These are phyloP conservation scores for Cremastobaeus sp. DNA, from an alignment of 2,888 invertebrate genomes.

Conservation along the genomic window DNA sequence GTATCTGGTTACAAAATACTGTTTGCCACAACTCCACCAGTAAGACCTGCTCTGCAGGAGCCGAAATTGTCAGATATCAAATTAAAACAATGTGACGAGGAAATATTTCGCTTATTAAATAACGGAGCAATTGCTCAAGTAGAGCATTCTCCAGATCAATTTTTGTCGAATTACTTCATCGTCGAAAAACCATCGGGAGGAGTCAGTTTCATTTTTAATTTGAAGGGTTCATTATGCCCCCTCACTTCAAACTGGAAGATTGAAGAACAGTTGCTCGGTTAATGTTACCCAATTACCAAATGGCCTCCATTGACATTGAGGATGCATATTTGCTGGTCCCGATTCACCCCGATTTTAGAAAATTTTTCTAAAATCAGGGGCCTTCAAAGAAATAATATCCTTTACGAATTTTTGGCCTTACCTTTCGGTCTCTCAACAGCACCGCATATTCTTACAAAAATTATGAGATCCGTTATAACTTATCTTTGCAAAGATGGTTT, in stretches of 20 bases:
- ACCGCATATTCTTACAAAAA: not conserved
- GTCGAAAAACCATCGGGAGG: conserved; percentile 12
- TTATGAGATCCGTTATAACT: no score
- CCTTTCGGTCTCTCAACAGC: conserved; percentile 7
- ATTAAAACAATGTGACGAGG: not conserved
- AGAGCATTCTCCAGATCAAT: not conserved
- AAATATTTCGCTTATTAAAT: not conserved
- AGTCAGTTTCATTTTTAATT: conserved; percentile 22
- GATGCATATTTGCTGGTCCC: no score
- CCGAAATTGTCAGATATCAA: not conserved
- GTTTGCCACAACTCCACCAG: not conserved
- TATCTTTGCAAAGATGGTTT: no score
- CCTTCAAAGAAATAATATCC: conserved; percentile 3
- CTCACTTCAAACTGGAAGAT: conserved; percentile 42
- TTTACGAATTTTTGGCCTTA: conserved; percentile 4
- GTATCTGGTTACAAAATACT: not conserved
- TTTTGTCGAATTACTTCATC: conserved; percentile 21
- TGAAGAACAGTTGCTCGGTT: no score
- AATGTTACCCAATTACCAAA: conserved; percentile 8
- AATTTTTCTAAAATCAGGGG: conserved; percentile 37
- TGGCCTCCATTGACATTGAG: no score
- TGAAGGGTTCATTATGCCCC: conserved; percentile 27
- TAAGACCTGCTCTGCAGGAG: not conserved
- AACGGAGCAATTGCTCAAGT: not conserved
- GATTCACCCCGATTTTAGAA: not conserved